Evolutionary conservation across 1,140 invertebrate species (phyloP).

Genomic region (Lineus longissimus): DNA sequence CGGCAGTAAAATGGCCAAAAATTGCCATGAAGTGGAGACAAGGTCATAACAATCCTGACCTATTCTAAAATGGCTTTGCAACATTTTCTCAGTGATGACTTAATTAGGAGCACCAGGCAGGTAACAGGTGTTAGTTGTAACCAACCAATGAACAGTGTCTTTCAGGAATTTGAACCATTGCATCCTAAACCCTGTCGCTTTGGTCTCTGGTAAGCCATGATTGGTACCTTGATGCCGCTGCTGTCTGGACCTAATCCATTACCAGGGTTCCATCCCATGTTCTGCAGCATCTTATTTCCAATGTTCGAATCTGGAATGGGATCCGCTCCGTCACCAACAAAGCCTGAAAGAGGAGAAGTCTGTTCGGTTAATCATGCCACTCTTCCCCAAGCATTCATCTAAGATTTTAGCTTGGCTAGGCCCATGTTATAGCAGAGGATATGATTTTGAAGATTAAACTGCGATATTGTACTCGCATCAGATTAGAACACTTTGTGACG

Average conservation of each 20-base stretch:
- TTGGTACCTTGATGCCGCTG: conserved; percentile 38
- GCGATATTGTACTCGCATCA: too few species aligned
- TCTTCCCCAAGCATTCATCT: not conserved
- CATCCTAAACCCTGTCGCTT: conserved; percentile 34
- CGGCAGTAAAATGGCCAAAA: too few species aligned
- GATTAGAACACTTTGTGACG: too few species aligned
- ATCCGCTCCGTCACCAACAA: conserved; percentile 27
- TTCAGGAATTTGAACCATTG: not conserved
- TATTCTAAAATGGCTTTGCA: too few species aligned
- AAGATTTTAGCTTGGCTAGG: conserved; percentile 6
- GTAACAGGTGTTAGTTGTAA: too few species aligned
- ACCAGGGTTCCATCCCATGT: conserved; percentile 51
- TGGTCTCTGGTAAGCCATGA: conserved; percentile 23
- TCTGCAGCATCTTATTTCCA: conserved; percentile 44
- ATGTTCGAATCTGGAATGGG: conserved; percentile 48
- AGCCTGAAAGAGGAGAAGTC: conserved; percentile 20
- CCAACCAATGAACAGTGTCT: too few species aligned
- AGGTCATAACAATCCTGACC: too few species aligned
- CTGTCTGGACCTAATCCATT: conserved; percentile 40
- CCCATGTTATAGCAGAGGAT: not conserved
- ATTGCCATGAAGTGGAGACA: too few species aligned
- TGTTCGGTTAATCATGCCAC: not conserved
- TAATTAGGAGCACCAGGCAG: too few species aligned
- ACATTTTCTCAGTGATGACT: too few species aligned
- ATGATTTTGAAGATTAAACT: too few species aligned